Evolutionary conservation across 2,888 invertebrate genomes (phyloP), one percentile per base, ranked within the genome.

Genomic region (Volucella inanis): DNA sequence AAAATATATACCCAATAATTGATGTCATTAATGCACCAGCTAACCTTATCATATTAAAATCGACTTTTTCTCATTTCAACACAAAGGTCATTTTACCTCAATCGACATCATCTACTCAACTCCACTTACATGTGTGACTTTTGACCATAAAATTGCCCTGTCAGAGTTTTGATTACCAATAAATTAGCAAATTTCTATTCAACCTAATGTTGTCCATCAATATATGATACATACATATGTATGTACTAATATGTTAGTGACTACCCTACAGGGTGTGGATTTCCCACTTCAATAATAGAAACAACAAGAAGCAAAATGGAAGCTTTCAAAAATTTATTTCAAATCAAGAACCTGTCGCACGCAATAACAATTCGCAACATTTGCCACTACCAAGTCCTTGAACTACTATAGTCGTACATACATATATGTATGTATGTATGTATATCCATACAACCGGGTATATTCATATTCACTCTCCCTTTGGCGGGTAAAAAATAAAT

Each of bases 151-250:
- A 83, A 75, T 68, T 62, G 64, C 52, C 62, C 50, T 47, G 76
- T 57, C 70, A 65, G 55, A 65, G 61, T 50, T 81, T 84, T 79
- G 70, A 79, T 84, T 74, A 68, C 68, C 68, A 59, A 84, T 84
- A 75, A 74, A 84, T 79, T 75, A 84, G 74, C 74, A 47, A 70
- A 59, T 15, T 77, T 67, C 22, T 47, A 14, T 64, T 67, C 54
- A 75, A 61, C 11, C 55, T 64, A 31, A 50, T 52, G 31, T 38
- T 81, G 64, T 65, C 81, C 59, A 70, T 76, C 64, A 76, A 81
- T 68, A 74, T 49, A 11, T 2, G 1, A 18, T 54, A 31, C 11
- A 14, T 38, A 54, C 15, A 31, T 2, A 22, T 71, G 64, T 50
- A 8, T 49, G 31, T 0, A 2, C 31, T 31, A 6, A 31, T 31